Evolutionary conservation across 2,113 vertebrate genomes (phyloP).

Genomic region (Corydoras maculifer): DNA sequence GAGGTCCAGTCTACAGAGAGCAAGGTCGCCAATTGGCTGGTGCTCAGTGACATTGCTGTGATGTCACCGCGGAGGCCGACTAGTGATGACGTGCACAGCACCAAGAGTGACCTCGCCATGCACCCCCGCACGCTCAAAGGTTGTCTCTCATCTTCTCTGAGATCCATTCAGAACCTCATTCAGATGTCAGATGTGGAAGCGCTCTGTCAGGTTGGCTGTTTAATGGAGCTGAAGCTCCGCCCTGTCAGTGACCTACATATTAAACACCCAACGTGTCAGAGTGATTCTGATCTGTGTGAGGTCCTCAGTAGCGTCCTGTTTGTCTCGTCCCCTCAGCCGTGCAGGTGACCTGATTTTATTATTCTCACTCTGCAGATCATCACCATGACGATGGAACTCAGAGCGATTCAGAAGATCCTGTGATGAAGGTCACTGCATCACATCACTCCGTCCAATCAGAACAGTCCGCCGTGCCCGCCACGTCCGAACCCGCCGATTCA

Average conservation of each 20-base stretch:
- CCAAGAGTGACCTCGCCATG: slow-evolving; percentile 87
- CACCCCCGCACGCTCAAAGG: slow-evolving; percentile 82
- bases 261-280: too few relatives aligned
- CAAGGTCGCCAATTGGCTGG: slow-evolving; percentile 96
- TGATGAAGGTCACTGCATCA: slow-evolving; percentile 58
- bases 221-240: too few relatives aligned
- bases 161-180: too few relatives aligned
- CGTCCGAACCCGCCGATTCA: slow-evolving; percentile 39
- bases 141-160: slow-evolving; percentile 36
- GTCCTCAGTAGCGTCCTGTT: too few relatives aligned
- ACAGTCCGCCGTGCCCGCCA: slow-evolving; percentile 26
- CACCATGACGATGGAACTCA: slow-evolving; percentile 94
- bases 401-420: slow-evolving; percentile 86
- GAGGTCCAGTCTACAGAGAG: slow-evolving; percentile 80
- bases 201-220: too few relatives aligned
- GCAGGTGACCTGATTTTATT: too few relatives aligned
- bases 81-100: slow-evolving; percentile 82
- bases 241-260: too few relatives aligned
- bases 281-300: too few relatives aligned
- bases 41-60: slow-evolving; percentile 84
- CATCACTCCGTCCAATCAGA: slow-evolving; percentile 41
- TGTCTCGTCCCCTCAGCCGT: too few relatives aligned
- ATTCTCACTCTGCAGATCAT: slow-evolving; percentile 64
- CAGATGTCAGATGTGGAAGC: not conserved
- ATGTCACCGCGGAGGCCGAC: slow-evolving; percentile 65